Evolutionary conservation across 2,888 invertebrate species (phyloP), one percentile per base, ranked within the genome.

Genomic region (Euspilapteryx auroguttella): DNA sequence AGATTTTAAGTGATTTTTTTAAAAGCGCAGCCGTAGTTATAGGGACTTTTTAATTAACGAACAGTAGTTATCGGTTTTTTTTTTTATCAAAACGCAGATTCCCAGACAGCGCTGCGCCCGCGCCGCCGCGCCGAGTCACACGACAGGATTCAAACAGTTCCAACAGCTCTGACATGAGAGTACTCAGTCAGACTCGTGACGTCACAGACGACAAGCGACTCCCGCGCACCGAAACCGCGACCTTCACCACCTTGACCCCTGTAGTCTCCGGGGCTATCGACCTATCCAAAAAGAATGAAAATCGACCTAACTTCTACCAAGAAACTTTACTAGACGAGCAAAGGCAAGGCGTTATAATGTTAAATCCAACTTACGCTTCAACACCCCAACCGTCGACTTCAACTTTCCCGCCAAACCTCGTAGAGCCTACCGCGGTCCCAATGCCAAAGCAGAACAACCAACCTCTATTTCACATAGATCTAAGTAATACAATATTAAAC

Each of bases 371-470:
- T 0, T 75, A 75, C 34, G 33, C 54, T 0, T n/a, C n/a, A n/a
- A 58, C 54, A n/a, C 57, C 71, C 0, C 71, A 69, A 28, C 75
- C 75, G 0, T 73, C 73, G 0, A 75, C 75, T 0, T 53, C 53
- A 0, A 65, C 53, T 33, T 64, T 52, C 42, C 48, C 52, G 2
- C n/a, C n/a, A n/a, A 52, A 55, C 15, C 44, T 49, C 1, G 28
- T 48, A 21, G 48, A 43, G 20, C 57, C 47, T 39, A 33, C 54
- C 30, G 51, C 58, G 28, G 39, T 45, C 10, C 39, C 43, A 35
- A 45, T 56, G 44, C 57, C 56, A 42, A 49, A 42, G 39, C 33
- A 34, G 4, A 42, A 42, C 27, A 41, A 30, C 13, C 27, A 48
- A 45, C 31, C 36, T 39, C 23, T 41, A 24, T 45, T 42, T 32